Base-by-base conservation (phyloP, 2,888 invertebrate species). In the Chrysomela aeneicollis region DNA sequence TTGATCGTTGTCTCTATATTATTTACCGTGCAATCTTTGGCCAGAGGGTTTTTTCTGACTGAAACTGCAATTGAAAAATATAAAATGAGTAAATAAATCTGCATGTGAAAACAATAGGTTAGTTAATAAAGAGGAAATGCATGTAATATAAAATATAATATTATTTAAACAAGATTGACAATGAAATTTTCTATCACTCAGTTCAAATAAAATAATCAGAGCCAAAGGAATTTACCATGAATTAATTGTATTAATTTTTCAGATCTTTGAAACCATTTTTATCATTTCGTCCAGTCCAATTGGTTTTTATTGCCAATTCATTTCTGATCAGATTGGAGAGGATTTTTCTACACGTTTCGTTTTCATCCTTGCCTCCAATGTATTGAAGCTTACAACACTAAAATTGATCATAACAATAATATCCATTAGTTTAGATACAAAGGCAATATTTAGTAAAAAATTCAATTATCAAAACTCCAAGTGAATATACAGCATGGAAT, bases 341-440 rank as follows among this genome's bases (percentile, higher is more conserved):
- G n/a, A 52, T 22, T 32, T 30, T 26, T 30, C 52, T 52, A 12
- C 21, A 21, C 4, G 15, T 52, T 15, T 51, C 51, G 8, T 19
- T 19, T 18, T 18, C 49, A 49, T 49, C 49, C 9, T 21, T 49
- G 12, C 49, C 54, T n/a, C 17, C 54, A 54, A 54, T 32, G 15
- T 17, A 30, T 30, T 54, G 54, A 8, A 54, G 32, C 30, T 32
- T 54, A 54, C 5, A 30, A 53, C 53, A 53, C 53, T 53, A 30
- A 53, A 53, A 53, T 30, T 15, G 9, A 53, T 47, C 17, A 49
- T n/a, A 17, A 15, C 4, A 53, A 35, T 8, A 35, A 35, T 32
- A 54, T 17, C 17, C 12, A n/a, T n/a, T n/a, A n/a, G n/a, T n/a
- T n/a, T n/a, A n/a, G n/a, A n/a, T n/a, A n/a, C n/a, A n/a, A n/a